A percentile compares a stretch with the other conserved stretches of the same genome.
Conservation (phyloP, 2,797 vertebrate species). For the Centroberyx gerrardi region DNA sequence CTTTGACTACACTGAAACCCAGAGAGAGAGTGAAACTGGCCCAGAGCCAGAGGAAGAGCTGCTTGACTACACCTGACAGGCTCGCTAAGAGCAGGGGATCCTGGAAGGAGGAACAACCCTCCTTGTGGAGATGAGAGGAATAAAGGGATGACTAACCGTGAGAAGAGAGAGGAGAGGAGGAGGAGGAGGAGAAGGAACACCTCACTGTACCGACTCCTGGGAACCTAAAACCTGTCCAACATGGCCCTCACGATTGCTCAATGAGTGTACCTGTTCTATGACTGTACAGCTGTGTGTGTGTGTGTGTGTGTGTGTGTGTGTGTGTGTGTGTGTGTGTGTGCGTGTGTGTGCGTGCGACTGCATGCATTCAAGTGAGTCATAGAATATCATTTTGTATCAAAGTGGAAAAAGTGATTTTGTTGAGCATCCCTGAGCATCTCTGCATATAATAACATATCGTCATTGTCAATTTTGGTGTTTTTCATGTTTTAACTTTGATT, state of each 20-base stretch:
- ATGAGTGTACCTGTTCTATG: constrained; percentile 36
- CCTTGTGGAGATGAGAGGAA: constrained; percentile 55
- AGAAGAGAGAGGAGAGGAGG: constrained; percentile 66
- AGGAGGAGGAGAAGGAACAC: constrained; percentile 61
- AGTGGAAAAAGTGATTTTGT: not conserved
- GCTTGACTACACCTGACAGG: constrained; percentile 76
- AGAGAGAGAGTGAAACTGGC: constrained; percentile 85
- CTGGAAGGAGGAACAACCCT: constrained; percentile 75
- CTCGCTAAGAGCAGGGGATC: constrained; percentile 55
- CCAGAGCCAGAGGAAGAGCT: constrained; percentile 78
- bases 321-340: constrained; percentile 18
- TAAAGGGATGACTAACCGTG: constrained; percentile 81
- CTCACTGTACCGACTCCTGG: constrained; percentile 71
- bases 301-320: constrained; percentile 14
- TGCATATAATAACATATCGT: no score
- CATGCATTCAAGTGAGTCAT: not conserved
- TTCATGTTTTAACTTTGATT: no score
- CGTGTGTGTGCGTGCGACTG: not conserved
- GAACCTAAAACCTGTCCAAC: constrained; percentile 85
- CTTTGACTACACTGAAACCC: constrained; percentile 83
- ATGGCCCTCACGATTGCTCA: constrained; percentile 76
- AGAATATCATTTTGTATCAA: not conserved
- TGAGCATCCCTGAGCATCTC: no score
- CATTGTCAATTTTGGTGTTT: no score
- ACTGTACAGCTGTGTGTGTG: constrained; percentile 11